Evolutionary conservation across 23 tunicate species (phyloP).

Genomic region (Diplosoma virens): DNA sequence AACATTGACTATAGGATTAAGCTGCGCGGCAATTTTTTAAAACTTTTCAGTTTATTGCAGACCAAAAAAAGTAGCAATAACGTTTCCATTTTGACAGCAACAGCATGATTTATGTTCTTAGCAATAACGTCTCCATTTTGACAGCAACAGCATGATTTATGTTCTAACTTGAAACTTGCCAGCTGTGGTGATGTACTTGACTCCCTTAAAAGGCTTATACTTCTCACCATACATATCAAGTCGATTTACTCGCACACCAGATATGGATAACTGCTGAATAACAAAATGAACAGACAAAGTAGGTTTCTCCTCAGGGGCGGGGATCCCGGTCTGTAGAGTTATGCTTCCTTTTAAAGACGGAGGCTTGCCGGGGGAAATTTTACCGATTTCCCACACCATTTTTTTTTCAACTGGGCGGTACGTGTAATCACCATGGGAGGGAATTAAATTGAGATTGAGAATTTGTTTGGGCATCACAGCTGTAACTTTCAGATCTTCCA

Average conservation of each 20-base stretch:
- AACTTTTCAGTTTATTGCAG: too few species aligned
- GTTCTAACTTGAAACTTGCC: constrained; percentile 89
- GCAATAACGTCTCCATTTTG: too few species aligned
- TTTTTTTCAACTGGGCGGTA: constrained; percentile 47
- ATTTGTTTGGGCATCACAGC: constrained; percentile 86
- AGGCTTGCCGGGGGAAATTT: constrained; percentile 78
- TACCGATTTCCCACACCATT: constrained; percentile 79
- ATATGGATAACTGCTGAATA: constrained; percentile 78
- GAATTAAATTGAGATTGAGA: constrained; percentile 59
- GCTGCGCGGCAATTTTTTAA: too few species aligned
- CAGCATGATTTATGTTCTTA: too few species aligned
- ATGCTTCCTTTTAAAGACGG: constrained; percentile 71
- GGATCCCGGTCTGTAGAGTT: constrained; percentile 80
- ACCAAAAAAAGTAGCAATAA: too few species aligned
- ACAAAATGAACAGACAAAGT: constrained; percentile 62
- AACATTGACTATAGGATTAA: too few species aligned
- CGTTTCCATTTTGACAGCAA: too few species aligned
- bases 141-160: too few species aligned
- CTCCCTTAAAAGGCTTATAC: constrained; percentile 97
- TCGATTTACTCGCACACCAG: constrained; percentile 75
- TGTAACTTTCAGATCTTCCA: constrained; percentile 71
- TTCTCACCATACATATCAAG: constrained; percentile 86
- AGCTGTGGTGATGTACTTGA: constrained; percentile 88
- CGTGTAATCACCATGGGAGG: constrained; percentile 63
- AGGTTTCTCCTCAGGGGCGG: constrained; percentile 92